phyloP scores from a whole-genome alignment of 64 coral and sea anemone genomes.

The Montipora foliosa region DNA sequence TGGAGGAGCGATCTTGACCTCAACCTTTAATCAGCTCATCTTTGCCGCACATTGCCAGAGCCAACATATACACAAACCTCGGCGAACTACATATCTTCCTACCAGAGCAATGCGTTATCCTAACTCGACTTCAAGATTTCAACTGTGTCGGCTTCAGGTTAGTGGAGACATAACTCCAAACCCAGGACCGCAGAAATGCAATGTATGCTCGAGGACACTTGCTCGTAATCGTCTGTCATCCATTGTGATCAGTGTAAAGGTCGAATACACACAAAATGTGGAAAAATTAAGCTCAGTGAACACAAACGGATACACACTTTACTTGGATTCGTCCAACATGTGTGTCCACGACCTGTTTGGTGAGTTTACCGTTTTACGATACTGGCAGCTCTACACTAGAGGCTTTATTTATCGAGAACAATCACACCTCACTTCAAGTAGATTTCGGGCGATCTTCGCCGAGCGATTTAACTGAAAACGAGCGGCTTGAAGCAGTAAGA shows the following conservation, averaged over 20 bases:
- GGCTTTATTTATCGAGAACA: background rate
- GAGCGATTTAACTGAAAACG: too few species aligned
- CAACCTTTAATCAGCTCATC: background rate
- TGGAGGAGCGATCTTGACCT: too few species aligned
- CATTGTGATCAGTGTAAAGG: constrained; percentile 65
- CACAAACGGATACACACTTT: constrained; percentile 1
- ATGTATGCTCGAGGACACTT: constrained; percentile 42
- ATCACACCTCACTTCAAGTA: too few species aligned
- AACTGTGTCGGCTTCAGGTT: background rate
- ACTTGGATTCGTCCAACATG: background rate
- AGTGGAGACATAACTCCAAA: constrained; percentile 56
- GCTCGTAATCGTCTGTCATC: constrained; percentile 45
- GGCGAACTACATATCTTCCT: background rate
- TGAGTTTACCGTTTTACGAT: background rate
- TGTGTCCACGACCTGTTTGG: background rate
- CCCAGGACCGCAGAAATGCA: constrained; percentile 58
- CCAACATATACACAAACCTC: background rate
- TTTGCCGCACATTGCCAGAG: too few species aligned
- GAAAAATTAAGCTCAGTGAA: background rate
- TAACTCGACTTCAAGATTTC: constrained; percentile 53
- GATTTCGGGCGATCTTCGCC: too few species aligned
- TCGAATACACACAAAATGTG: constrained; percentile 46
- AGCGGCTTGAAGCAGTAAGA: too few species aligned
- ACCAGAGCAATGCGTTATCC: constrained; percentile 18
- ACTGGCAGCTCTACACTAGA: background rate